Conservation (phyloP, 1,140 invertebrate genomes). For the Diorhabda sublineata region DNA sequence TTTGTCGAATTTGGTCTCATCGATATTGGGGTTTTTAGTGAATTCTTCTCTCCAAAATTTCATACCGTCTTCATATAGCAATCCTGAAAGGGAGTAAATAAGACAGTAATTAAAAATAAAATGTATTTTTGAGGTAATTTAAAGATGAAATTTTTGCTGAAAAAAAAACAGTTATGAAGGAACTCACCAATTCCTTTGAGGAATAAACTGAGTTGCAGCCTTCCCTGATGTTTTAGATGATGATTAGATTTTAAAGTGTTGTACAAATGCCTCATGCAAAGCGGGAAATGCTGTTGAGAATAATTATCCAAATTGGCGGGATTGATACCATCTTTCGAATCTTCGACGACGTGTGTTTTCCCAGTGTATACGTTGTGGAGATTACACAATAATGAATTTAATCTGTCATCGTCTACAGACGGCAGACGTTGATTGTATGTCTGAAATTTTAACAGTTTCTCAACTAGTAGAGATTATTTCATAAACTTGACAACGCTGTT, state of each 20-base stretch:
- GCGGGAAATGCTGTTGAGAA: conserved; percentile 81
- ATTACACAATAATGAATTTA: conserved; percentile 63
- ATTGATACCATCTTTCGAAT: conserved; percentile 40
- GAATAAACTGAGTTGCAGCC: conserved; percentile 91
- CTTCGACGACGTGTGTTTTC: conserved; percentile 58
- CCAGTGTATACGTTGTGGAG: conserved; percentile 79
- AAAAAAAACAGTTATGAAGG: background rate
- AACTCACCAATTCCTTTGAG: conserved; percentile 69
- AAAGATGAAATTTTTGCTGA: background rate
- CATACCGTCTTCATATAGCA: conserved; percentile 40
- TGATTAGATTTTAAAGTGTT: conserved; percentile 71
- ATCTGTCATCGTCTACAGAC: conserved; percentile 77
- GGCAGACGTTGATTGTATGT: conserved; percentile 57
- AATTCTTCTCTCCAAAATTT: conserved; percentile 91
- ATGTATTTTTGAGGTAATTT: too few relatives aligned
- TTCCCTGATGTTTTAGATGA: conserved; percentile 84
- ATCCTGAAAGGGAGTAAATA: conserved; percentile 22
- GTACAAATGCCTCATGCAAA: conserved; percentile 91
- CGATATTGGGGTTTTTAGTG: conserved; percentile 71
- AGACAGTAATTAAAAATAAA: too few relatives aligned
- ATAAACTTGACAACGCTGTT: too few relatives aligned
- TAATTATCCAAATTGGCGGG: conserved; percentile 62
- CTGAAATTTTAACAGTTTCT: conserved; percentile 19
- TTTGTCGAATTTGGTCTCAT: conserved; percentile 90
- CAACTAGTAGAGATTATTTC: background rate